phyloP scores from a whole-genome alignment of 2,888 invertebrate species.

The Cephus spinipes region DNA sequence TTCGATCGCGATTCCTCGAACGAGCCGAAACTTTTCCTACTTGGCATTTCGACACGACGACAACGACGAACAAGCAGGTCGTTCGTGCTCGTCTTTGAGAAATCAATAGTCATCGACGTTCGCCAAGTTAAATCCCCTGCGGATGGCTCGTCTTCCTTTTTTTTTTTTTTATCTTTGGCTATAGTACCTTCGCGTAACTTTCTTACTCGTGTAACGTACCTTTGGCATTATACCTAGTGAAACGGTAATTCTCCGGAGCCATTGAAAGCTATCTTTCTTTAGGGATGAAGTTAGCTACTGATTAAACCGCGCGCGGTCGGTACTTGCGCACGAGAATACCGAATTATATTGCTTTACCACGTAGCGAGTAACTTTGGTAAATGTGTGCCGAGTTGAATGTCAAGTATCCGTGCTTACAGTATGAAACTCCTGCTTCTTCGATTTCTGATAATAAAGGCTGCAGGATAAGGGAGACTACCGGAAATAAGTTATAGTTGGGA shows the following conservation, averaged over 20 bases:
- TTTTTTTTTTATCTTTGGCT: not conserved
- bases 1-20: not conserved
- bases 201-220: not conserved
- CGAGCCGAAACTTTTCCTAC: not conserved
- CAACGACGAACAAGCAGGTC: not conserved
- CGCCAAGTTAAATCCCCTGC: not conserved
- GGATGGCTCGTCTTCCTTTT: not conserved
- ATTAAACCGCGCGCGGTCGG: constrained; percentile 51
- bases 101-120: not conserved
- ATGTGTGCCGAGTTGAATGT: constrained; percentile 41
- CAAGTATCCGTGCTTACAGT: constrained; percentile 29
- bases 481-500: not conserved
- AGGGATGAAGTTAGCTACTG: constrained; percentile 51
- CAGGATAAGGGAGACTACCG: not conserved
- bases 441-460: not conserved
- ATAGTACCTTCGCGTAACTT: not conserved
- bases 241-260: constrained; percentile 22
- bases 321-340: constrained; percentile 46
- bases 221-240: not conserved
- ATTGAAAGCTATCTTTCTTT: constrained; percentile 35
- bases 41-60: not conserved
- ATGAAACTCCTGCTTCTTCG: not conserved
- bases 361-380: constrained; percentile 35
- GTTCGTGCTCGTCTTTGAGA: not conserved
- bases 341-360: constrained; percentile 14